Percentiles rank a stretch among this genome's conserved stretches.
Conservation (phyloP, 2,113 vertebrate genomes). For the Rhynchomys soricoides region DNA sequence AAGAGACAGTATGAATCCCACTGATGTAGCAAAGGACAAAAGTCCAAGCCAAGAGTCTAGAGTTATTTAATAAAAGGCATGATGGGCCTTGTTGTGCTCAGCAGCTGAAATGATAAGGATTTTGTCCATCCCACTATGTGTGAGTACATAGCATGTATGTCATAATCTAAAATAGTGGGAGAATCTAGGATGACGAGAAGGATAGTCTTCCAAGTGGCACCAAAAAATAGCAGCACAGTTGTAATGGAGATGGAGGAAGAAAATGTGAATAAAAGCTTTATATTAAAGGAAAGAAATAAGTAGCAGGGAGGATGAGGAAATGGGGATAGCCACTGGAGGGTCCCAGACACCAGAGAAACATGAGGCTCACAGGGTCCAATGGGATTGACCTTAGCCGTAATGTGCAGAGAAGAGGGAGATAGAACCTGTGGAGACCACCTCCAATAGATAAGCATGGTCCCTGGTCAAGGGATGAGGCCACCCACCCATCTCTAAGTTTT, state of each 20-base stretch:
- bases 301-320: too few relatives aligned
- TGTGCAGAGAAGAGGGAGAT: too few relatives aligned
- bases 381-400: too few relatives aligned
- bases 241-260: not conserved
- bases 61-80: not conserved
- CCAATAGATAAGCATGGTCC: too few relatives aligned
- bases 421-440: too few relatives aligned
- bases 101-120: not conserved
- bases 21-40: not conserved
- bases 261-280: not conserved
- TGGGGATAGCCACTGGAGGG: too few relatives aligned
- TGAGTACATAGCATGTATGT: not conserved
- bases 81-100: not conserved
- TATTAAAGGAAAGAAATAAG: too few relatives aligned
- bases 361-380: too few relatives aligned
- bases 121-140: rapidly evolving
- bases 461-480: too few relatives aligned
- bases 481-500: too few relatives aligned
- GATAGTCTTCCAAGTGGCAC: not conserved
- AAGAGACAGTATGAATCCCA: not conserved
- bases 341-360: too few relatives aligned
- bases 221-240: not conserved
- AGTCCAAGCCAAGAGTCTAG: not conserved
- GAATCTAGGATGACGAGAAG: not conserved
- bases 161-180: not conserved